Percentiles rank a stretch among this genome's conserved stretches.
Evolutionary conservation across 2,888 invertebrate species (phyloP).

Genomic region (Noctua pronuba): DNA sequence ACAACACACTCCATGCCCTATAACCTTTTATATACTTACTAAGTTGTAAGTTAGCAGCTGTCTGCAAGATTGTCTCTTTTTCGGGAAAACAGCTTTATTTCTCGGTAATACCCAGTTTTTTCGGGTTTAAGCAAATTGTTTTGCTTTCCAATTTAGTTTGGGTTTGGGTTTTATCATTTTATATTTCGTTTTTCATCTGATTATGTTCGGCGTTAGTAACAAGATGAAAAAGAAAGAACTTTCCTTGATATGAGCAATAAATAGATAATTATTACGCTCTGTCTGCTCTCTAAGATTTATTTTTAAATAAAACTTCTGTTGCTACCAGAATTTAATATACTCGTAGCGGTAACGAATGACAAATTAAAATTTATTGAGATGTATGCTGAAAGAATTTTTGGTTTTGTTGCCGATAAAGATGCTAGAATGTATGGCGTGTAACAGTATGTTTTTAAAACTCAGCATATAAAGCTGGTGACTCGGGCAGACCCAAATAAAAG

Average conservation of each 20-base stretch:
- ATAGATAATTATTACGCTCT: slow-evolving; percentile 15
- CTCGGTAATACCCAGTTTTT: not conserved
- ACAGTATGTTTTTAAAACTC: not conserved
- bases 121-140: slow-evolving; percentile 4
- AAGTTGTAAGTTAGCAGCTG: not conserved
- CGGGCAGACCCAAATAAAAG: not conserved
- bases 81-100: not conserved
- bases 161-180: not conserved
- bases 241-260: slow-evolving; percentile 2
- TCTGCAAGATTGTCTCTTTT: not conserved
- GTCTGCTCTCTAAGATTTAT: slow-evolving; percentile 19
- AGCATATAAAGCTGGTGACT: not conserved
- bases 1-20: not conserved
- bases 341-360: not conserved
- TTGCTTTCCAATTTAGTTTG: slow-evolving; percentile 21
- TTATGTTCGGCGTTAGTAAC: slow-evolving; percentile 10
- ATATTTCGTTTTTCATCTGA: slow-evolving; percentile 11
- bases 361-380: not conserved
- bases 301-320: not conserved
- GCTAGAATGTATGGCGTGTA: not conserved
- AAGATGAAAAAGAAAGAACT: slow-evolving; percentile 8
- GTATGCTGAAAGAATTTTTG: not conserved
- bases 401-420: not conserved
- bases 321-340: not conserved
- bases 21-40: too few species aligned